Conservation (phyloP, 1,140 invertebrate genomes). For the Heliconius himera region DNA sequence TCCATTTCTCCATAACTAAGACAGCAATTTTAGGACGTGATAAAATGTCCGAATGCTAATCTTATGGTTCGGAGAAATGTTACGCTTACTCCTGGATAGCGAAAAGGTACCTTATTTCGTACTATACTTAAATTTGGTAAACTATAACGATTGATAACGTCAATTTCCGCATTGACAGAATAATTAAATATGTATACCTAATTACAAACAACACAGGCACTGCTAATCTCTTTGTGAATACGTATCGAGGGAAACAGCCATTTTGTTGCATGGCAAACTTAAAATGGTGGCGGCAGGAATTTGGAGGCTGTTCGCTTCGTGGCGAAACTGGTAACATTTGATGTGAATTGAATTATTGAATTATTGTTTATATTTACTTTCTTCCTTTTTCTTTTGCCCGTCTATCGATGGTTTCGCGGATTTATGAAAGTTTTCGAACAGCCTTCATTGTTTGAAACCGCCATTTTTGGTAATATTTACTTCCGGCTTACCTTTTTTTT, state of each 20-base stretch:
- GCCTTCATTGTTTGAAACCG: conserved; percentile 84
- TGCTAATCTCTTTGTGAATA: conserved; percentile 33
- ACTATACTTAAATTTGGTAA: neutral
- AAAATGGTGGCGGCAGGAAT: conserved; percentile 80
- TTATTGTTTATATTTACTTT: conserved; percentile 59
- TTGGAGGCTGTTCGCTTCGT: conserved; percentile 85
- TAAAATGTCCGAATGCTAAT: no score
- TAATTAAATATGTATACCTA: conserved; percentile 10
- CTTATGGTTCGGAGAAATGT: no score
- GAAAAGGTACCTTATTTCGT: neutral
- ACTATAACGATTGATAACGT: neutral
- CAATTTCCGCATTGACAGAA: neutral
- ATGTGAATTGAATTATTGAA: conserved; percentile 62
- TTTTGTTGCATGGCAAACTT: conserved; percentile 46
- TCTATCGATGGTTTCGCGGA: conserved; percentile 57
- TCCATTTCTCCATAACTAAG: no score
- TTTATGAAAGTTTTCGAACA: conserved; percentile 86
- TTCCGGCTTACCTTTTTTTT: conserved; percentile 51
- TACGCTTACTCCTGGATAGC: no score
- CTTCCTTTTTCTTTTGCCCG: conserved; percentile 59
- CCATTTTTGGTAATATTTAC: conserved; percentile 63
- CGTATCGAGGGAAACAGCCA: conserved; percentile 44
- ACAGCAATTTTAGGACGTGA: no score
- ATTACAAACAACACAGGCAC: conserved; percentile 40
- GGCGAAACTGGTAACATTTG: conserved; percentile 63